phyloP scores from a whole-genome alignment of 1,140 invertebrate species.

The Phortica variegata region DNA sequence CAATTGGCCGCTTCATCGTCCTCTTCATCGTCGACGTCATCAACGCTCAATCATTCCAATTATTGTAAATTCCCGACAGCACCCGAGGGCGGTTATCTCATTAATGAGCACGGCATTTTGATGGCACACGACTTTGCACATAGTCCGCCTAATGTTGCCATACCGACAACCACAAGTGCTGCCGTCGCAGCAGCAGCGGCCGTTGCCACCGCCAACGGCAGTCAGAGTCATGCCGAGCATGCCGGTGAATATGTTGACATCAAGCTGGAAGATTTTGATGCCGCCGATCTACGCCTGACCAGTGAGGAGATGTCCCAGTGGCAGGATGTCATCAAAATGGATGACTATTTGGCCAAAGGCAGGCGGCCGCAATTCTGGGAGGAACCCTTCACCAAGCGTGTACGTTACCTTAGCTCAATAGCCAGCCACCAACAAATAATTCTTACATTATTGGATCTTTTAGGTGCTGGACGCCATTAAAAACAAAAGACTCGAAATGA shows the following conservation, averaged over 20 bases:
- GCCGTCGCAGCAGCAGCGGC: slow-evolving; percentile 30
- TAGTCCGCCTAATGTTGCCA: slow-evolving; percentile 21
- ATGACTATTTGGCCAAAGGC: slow-evolving; percentile 82
- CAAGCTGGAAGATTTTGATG: slow-evolving; percentile 46
- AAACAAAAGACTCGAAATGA: slow-evolving; percentile 89
- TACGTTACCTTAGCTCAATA: slow-evolving; percentile 17
- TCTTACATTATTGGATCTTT: background rate
- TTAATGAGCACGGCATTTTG: slow-evolving; percentile 51
- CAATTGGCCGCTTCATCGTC: too few relatives aligned
- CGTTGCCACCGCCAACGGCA: slow-evolving; percentile 30
- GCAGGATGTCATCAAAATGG: slow-evolving; percentile 80
- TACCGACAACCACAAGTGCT: slow-evolving; percentile 13
- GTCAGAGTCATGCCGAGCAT: slow-evolving; percentile 2
- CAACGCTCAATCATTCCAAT: slow-evolving; percentile 8
- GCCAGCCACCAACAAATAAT: background rate
- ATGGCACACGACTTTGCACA: slow-evolving; percentile 42
- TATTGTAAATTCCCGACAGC: slow-evolving; percentile 13
- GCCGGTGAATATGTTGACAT: slow-evolving; percentile 33
- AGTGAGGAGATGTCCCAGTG: slow-evolving; percentile 52
- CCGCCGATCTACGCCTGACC: slow-evolving; percentile 46
- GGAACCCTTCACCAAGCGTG: slow-evolving; percentile 75
- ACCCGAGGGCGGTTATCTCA: slow-evolving; percentile 28
- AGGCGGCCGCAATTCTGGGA: slow-evolving; percentile 89
- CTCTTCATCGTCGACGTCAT: background rate
- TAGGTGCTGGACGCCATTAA: slow-evolving; percentile 82